Evolutionary conservation across 1,140 invertebrate genomes (phyloP).

Genomic region (Chironomus tepperi): DNA sequence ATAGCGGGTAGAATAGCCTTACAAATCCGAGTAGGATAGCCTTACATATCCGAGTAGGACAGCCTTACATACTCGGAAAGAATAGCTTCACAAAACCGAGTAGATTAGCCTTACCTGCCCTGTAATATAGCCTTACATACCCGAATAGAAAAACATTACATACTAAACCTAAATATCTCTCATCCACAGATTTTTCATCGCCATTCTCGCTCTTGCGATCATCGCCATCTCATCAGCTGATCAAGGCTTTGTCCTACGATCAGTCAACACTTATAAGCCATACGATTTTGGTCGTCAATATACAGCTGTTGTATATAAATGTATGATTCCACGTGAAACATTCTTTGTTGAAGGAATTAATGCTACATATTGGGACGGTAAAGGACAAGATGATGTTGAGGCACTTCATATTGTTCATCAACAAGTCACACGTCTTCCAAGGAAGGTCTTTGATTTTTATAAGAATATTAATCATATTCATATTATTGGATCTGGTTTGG

Average conservation of each 20-base stretch:
- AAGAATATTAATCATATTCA: background rate
- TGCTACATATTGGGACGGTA: background rate
- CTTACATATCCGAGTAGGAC: no score
- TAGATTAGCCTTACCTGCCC: no score
- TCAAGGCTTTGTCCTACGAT: background rate
- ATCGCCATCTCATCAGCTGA: background rate
- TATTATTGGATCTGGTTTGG: background rate
- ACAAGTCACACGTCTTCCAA: background rate
- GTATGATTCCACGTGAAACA: background rate
- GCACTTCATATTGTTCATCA: background rate
- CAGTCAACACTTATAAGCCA: background rate
- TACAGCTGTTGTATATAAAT: background rate
- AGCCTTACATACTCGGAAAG: no score
- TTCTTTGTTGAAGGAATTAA: background rate
- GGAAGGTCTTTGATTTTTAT: background rate
- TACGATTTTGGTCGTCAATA: background rate
- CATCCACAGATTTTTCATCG: background rate
- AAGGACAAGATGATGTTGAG: background rate
- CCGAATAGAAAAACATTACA: no score
- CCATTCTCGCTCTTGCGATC: background rate
- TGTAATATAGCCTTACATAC: no score
- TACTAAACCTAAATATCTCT: background rate
- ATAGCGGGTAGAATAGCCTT: no score
- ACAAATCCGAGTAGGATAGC: no score
- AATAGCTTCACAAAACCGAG: no score